These are phyloP conservation scores for Erebia aethiops DNA, from an alignment of 2,888 invertebrate species.

Conservation along the genomic window DNA sequence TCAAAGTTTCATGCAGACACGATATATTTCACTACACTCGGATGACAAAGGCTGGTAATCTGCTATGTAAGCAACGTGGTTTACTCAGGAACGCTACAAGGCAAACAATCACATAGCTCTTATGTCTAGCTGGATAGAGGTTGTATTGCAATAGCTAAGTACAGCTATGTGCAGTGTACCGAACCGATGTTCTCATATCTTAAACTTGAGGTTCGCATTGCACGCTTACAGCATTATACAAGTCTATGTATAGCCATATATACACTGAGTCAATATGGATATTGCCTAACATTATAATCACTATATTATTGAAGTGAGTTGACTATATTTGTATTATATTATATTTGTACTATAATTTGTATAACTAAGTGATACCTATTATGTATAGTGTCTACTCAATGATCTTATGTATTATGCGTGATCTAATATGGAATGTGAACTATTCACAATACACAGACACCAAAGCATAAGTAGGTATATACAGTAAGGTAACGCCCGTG, in stretches of 20 bases:
- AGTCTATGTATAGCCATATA: background rate
- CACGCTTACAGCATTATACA: conserved; percentile 1
- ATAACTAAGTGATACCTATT: no score
- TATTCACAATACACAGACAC: background rate
- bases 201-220: conserved; percentile 12
- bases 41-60: conserved; percentile 18
- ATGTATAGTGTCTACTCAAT: no score
- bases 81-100: background rate
- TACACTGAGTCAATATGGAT: background rate
- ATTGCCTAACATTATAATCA: background rate
- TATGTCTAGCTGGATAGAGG: background rate
- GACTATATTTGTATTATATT: no score
- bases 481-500: no score
- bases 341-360: background rate
- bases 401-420: background rate
- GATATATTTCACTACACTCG: conserved; percentile 9
- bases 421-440: background rate
- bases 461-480: no score
- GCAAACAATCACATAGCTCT: conserved; percentile 5
- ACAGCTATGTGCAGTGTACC: conserved; percentile 7
- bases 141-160: background rate
- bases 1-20: background rate
- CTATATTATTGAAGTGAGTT: background rate
- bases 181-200: conserved; percentile 18
- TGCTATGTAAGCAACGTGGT: conserved; percentile 23